phyloP scores from a whole-genome alignment of 1,140 invertebrate genomes.

The Aphis craccivora region DNA sequence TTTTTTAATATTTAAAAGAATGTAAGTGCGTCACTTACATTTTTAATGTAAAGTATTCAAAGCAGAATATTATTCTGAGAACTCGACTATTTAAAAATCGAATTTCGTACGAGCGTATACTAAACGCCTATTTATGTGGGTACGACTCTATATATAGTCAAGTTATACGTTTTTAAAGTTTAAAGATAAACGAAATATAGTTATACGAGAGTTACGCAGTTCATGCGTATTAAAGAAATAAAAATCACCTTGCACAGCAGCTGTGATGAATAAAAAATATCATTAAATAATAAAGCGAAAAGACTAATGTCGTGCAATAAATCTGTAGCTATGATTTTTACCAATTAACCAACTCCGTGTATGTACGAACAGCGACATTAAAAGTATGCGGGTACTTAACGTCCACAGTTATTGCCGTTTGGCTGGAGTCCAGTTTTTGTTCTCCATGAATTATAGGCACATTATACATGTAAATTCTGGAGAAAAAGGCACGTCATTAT shows the following conservation, averaged over 20 bases:
- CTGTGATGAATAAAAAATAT: not conserved
- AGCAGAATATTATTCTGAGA: not conserved
- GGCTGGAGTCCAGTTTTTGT: constrained; percentile 10
- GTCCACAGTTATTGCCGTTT: not conserved
- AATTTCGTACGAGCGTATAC: too few relatives aligned
- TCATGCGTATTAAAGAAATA: not conserved
- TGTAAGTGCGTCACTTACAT: too few relatives aligned
- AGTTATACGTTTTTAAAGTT: too few relatives aligned
- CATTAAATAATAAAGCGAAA: not conserved
- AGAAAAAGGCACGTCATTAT: constrained; percentile 11
- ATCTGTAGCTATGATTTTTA: not conserved
- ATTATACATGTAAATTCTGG: not conserved
- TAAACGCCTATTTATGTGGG: too few relatives aligned
- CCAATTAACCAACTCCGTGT: not conserved
- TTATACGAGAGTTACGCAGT: not conserved
- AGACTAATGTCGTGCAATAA: not conserved
- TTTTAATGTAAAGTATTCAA: not conserved
- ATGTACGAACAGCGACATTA: not conserved
- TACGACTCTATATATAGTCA: too few relatives aligned
- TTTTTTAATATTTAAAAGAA: too few relatives aligned
- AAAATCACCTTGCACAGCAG: not conserved
- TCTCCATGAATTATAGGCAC: not conserved
- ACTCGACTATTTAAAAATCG: too few relatives aligned
- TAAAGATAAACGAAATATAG: not conserved
- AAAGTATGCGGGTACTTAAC: not conserved